Evolutionary conservation across 1,140 invertebrate genomes (phyloP).

Genomic region (Eumaeus atala): DNA sequence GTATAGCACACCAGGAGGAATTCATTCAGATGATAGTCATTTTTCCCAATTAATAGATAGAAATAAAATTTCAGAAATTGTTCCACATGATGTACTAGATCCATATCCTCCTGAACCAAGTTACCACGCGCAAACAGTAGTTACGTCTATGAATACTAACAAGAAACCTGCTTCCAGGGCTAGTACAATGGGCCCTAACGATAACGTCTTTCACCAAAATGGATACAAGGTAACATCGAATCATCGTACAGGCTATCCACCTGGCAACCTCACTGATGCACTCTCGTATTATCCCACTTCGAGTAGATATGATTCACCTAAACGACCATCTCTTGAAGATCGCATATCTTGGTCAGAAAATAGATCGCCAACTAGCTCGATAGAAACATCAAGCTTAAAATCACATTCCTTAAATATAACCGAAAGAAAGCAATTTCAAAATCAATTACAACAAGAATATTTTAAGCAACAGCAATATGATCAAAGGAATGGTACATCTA

Average conservation of each 20-base stretch:
- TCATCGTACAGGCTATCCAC: slow-evolving; percentile 80
- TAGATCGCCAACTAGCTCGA: slow-evolving; percentile 77
- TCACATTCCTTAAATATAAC: slow-evolving; percentile 77
- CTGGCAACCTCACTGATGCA: slow-evolving; percentile 83
- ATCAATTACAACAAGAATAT: slow-evolving; percentile 75
- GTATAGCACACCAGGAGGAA: slow-evolving; percentile 79
- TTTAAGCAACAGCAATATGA: slow-evolving; percentile 72
- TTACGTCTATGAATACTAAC: slow-evolving; percentile 54
- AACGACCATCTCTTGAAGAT: slow-evolving; percentile 76
- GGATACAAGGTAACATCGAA: slow-evolving; percentile 77
- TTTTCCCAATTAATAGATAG: slow-evolving; percentile 82
- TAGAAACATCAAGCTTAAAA: slow-evolving; percentile 78
- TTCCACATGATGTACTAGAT: slow-evolving; percentile 56
- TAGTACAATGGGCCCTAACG: slow-evolving; percentile 74
- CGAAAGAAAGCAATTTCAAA: slow-evolving; percentile 76
- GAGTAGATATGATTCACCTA: slow-evolving; percentile 79
- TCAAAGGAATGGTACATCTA: slow-evolving; percentile 63
- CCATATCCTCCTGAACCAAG: slow-evolving; percentile 71
- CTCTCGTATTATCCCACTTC: slow-evolving; percentile 85
- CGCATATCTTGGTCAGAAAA: slow-evolving; percentile 76
- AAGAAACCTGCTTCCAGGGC: slow-evolving; percentile 66
- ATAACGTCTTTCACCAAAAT: slow-evolving; percentile 77
- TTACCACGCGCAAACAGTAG: slow-evolving; percentile 74
- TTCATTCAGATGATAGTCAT: slow-evolving; percentile 76
- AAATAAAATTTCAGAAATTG: slow-evolving; percentile 75